Base-by-base conservation (phyloP, 1,140 invertebrate genomes). In the Brachionus angularis region DNA sequence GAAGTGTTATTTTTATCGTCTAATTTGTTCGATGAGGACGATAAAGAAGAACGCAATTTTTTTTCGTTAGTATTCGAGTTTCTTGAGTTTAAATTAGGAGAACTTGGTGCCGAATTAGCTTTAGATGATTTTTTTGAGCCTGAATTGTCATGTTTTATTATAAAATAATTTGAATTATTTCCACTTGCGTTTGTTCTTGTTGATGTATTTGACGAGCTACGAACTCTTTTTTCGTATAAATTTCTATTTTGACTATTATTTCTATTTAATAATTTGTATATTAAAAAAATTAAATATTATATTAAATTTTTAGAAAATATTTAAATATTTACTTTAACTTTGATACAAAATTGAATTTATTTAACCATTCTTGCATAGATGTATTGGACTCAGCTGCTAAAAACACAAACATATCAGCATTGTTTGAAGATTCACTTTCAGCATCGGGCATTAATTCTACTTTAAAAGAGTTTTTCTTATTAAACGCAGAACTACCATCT, bases 281-380 rank as follows among this genome's bases (percentile, higher is more conserved):
- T 12, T 42, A 18, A 42, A 58, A 39, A 8, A 1, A 7, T 39
- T 18, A 10, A 14, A 27, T 58, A n/a, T n/a, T n/a, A n/a, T 21
- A 27, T 1, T 58, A 39, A 0, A 21, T 21, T 2, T 58, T 31
- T 21, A 10, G 21, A 18, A 33, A 16, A 12, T 18, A 29, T 29
- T 58, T 21, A 8, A 39, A 42, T n/a, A n/a, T 7, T 42, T 58
- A 58, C 53, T 67, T 67, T 46, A 67, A 34, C 21, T 67, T 27
- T 5, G 62, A 67, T 21, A 67, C 62, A 67, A 67, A 67, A 36
- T 67, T 67, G 21, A 67, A 67, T 34, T 67, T 67, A 21, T 67
- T 67, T 18, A 67, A 47, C 62, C 62, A 67, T 50, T 67, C 62
- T 5, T 21, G 46, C 62, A 67, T 67, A 18, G 42, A 47, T 2